Evolutionary conservation across 2,113 vertebrate genomes (phyloP), one percentile per base, ranked within the genome.

Genomic region (Carassius carassius): DNA sequence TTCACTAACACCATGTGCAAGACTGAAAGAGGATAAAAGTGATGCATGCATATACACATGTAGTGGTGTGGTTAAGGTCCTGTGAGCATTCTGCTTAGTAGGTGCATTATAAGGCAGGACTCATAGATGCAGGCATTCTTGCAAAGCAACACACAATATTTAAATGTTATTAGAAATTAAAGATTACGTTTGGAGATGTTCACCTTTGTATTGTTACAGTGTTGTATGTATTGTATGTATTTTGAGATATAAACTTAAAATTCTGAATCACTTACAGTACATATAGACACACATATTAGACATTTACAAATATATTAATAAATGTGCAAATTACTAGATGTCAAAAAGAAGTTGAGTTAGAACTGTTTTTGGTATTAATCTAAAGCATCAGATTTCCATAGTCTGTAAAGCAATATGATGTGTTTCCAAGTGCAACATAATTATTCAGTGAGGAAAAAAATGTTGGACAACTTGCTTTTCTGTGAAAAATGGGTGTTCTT

Each of bases 51-150:
- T n/a, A 54, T 16, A 17, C 73, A 25, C 44, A 17, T 49, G 21
- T 41, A 35, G 11, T 60, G 37, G 54, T 62, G 56, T n/a, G 10
- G 17, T 35, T 74, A 77, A 35, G 23, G 51, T 77, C 75, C 75
- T 77, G 29, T 21, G 58, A 47, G 74, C 25, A 49, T 76, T 69
- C 13, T 82, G 60, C 72, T 86, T 81, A 41, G 70, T 25, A 12
- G 16, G 11, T 86, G 78, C 29, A 81, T 85, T 41, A 81, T 82
- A 78, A 19, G 49, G 17, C 35, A 19, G 44, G 17, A n/a, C 63
- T 47, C 13, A 56, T 41, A 41, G 41, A 41, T 70, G 37, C n/a
- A 63, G 37, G 73, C 8, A 67, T 76, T 63, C 86, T 81, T 49
- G 29, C 51, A 63, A 25, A 58, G 7, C 35, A 81, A 70, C 25